A percentile compares a stretch with the other conserved stretches of the same genome.
Conservation (phyloP, 2,888 invertebrate genomes). For the Gymnoscelis rufifasciata region DNA sequence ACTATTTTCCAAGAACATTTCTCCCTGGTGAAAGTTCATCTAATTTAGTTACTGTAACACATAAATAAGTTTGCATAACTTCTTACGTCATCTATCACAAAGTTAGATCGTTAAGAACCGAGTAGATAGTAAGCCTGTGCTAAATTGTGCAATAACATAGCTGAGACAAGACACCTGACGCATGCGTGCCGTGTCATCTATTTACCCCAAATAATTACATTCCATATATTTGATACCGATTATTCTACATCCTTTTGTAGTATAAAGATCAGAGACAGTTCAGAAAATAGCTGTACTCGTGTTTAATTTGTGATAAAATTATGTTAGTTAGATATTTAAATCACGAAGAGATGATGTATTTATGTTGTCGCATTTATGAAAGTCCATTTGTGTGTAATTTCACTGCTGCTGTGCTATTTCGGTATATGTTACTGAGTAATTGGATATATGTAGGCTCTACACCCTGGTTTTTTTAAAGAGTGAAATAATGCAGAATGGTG, state of each 20-base stretch:
- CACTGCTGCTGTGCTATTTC: no score
- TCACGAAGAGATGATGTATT: constrained; percentile 49
- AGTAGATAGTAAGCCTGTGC: constrained; percentile 41
- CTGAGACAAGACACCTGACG: constrained; percentile 29
- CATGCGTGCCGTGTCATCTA: constrained; percentile 14
- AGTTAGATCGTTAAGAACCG: constrained; percentile 45
- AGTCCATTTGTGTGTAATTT: no score
- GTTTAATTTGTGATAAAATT: constrained; percentile 43
- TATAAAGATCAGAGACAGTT: constrained; percentile 45
- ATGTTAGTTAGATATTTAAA: constrained; percentile 39
- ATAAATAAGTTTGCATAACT: constrained; percentile 35
- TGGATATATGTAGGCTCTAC: no score
- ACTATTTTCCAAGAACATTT: constrained; percentile 20
- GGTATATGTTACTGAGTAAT: no score
- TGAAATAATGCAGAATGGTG: no score
- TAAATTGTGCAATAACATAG: constrained; percentile 37
- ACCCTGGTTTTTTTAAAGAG: no score
- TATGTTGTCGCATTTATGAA: no score
- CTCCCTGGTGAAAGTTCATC: constrained; percentile 25
- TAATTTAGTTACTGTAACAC: constrained; percentile 27
- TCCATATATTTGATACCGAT: constrained; percentile 19
- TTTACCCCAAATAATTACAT: constrained; percentile 23
- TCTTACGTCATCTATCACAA: constrained; percentile 39
- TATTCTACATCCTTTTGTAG: constrained; percentile 43
- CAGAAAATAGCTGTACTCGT: no score